Evolutionary conservation across 2,113 vertebrate species (phyloP).

Genomic region (Polypterus bichir): DNA sequence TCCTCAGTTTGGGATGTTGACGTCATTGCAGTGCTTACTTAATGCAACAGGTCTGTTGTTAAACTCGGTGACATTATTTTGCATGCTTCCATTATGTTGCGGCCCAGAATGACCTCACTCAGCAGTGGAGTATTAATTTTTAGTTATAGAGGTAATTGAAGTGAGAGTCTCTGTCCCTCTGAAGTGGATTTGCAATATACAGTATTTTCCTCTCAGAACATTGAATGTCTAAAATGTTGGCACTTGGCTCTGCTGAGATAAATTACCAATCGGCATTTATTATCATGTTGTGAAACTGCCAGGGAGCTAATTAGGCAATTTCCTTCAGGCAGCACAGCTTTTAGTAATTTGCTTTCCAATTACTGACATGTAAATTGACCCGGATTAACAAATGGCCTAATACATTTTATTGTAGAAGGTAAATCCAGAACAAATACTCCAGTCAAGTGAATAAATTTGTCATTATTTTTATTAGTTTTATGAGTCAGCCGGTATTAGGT

Average conservation of each 20-base stretch:
- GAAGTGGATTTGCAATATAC: neutral
- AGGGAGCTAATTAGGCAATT: neutral
- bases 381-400: neutral
- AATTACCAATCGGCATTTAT: neutral
- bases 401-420: neutral
- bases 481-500: too few species aligned
- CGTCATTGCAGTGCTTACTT: too few species aligned
- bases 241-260: neutral
- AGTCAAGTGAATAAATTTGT: neutral
- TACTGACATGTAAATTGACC: neutral
- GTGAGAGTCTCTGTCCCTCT: neutral
- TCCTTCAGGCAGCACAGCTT: neutral
- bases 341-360: neutral
- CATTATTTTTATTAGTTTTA: too few species aligned
- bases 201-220: neutral
- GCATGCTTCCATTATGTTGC: too few species aligned
- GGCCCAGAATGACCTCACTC: too few species aligned
- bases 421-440: neutral
- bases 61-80: too few species aligned
- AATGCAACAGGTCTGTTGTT: too few species aligned
- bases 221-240: neutral
- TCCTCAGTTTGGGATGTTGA: too few species aligned
- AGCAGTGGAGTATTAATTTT: too few species aligned
- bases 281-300: neutral
- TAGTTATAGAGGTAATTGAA: too few species aligned